Conservation (phyloP, 1,140 invertebrate species). For the Cheumatopsyche charites region DNA sequence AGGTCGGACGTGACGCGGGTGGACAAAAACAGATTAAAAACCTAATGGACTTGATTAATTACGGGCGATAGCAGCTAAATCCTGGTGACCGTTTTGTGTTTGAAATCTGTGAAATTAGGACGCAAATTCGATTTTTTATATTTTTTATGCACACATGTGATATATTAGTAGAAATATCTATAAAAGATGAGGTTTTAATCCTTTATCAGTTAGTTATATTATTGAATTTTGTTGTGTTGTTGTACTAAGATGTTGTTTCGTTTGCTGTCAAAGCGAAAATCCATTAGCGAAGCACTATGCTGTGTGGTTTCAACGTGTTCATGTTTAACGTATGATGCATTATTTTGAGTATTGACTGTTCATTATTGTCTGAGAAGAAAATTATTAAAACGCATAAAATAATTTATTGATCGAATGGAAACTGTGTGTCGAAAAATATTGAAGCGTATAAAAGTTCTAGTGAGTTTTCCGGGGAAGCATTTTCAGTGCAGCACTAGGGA, state of each 20-base stretch:
- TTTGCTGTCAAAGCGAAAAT: constrained; percentile 5
- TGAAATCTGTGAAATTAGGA: too few relatives aligned
- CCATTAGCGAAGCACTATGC: background rate
- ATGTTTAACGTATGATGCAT: background rate
- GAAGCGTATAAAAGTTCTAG: background rate
- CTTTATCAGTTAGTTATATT: too few relatives aligned
- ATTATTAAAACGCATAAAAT: background rate
- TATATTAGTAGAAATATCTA: too few relatives aligned
- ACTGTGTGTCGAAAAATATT: too few relatives aligned
- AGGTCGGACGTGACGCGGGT: constrained; percentile 22
- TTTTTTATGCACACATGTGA: too few relatives aligned
- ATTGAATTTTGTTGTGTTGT: too few relatives aligned
- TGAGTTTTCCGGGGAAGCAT: background rate
- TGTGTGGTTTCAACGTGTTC: constrained; percentile 28
- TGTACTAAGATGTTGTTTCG: too few relatives aligned
- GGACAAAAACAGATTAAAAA: constrained; percentile 24
- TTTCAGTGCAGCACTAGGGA: background rate
- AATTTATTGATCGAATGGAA: too few relatives aligned
- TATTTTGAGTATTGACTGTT: background rate
- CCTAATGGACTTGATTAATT: constrained; percentile 29
- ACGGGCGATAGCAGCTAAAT: constrained; percentile 14
- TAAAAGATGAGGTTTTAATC: too few relatives aligned
- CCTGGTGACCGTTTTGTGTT: constrained; percentile 3
- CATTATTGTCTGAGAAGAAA: too few relatives aligned
- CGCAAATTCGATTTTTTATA: too few relatives aligned